phyloP scores from a whole-genome alignment of 2,888 invertebrate genomes.

The Tipula vernalis region DNA sequence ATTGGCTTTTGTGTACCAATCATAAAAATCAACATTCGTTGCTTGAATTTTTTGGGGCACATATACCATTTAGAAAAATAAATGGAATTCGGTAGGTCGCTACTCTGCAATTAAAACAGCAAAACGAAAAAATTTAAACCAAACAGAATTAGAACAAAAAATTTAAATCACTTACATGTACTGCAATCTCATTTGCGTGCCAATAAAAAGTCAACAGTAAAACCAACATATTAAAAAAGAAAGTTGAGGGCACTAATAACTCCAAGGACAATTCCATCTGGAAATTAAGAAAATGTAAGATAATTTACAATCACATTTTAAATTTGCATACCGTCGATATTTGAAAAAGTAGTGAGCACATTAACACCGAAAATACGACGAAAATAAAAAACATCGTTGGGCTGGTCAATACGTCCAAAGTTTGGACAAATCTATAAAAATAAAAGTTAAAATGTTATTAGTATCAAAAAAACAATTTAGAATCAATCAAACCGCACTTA shows the following conservation, averaged over 20 bases:
- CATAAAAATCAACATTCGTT: constrained; percentile 10
- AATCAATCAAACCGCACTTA: neutral
- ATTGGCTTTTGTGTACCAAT: constrained; percentile 9
- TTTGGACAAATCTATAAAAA: neutral
- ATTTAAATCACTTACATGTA: constrained; percentile 7
- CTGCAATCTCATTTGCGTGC: constrained; percentile 14
- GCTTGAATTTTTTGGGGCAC: neutral
- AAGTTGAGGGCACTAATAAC: neutral
- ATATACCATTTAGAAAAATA: constrained; percentile 12
- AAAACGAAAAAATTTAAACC: too few species aligned
- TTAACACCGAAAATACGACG: constrained; percentile 12
- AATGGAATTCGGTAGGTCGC: constrained; percentile 9
- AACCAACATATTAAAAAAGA: constrained; percentile 11
- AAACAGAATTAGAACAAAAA: neutral
- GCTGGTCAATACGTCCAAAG: constrained; percentile 7
- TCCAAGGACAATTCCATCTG: neutral
- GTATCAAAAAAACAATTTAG: neutral
- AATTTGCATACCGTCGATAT: neutral
- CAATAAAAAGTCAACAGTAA: constrained; percentile 15
- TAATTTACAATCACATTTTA: neutral
- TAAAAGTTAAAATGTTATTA: neutral
- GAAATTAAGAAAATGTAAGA: neutral
- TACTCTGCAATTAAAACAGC: neutral
- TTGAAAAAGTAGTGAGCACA: constrained; percentile 13
- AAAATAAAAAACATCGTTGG: constrained; percentile 12